Evolutionary conservation across 2,113 vertebrate genomes (phyloP).

Genomic region (Cyanoderma ruficeps): DNA sequence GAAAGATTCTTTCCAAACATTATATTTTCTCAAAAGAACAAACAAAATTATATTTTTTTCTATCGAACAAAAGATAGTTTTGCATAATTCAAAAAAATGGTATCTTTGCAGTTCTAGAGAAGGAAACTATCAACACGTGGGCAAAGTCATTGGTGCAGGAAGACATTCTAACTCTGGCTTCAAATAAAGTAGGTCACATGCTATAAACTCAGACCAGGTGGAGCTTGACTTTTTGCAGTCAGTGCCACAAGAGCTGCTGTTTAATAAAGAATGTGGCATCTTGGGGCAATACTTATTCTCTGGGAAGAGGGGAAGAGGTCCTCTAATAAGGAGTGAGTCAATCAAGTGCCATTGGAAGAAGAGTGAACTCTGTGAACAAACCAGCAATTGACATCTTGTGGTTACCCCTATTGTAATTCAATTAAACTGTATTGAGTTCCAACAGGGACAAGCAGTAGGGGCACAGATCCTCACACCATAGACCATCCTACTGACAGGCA

Average conservation of each 20-base stretch:
- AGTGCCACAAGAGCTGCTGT: background rate
- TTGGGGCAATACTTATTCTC: background rate
- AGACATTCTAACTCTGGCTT: constrained; percentile 10
- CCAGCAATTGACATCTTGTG: constrained; percentile 42
- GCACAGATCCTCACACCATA: background rate
- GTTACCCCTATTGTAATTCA: constrained; percentile 49
- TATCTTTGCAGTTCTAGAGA: background rate
- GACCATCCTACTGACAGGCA: constrained; percentile 8
- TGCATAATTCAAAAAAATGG: background rate
- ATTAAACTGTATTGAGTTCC: constrained; percentile 64
- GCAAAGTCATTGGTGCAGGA: background rate
- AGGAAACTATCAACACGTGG: background rate
- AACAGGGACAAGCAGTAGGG: background rate
- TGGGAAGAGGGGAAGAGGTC: background rate
- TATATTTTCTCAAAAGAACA: background rate
- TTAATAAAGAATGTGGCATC: background rate
- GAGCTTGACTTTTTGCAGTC: constrained; percentile 16
- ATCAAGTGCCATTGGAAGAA: background rate
- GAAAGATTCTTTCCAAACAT: background rate
- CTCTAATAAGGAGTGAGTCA: background rate
- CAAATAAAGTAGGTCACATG: constrained; percentile 60
- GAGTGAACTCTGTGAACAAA: background rate
- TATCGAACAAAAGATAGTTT: background rate
- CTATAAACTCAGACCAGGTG: background rate
- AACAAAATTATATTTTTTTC: background rate